These are phyloP conservation scores for Tragelaphus imberbis DNA, from an alignment of 2,113 vertebrate species.

Conservation along the genomic window DNA sequence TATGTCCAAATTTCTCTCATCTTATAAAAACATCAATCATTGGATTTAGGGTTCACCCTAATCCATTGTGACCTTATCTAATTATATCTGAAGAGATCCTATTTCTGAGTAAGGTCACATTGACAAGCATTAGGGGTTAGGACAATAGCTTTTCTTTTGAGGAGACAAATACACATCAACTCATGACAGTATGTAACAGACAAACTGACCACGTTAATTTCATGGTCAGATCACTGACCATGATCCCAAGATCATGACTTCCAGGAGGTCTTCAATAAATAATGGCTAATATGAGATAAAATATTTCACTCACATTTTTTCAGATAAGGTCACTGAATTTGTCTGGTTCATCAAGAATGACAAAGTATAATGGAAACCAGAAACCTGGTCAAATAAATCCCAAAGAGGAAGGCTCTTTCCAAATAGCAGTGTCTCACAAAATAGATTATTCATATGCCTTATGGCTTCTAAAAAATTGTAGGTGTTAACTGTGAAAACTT, in stretches of 20 bases:
- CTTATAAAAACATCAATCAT: neutral
- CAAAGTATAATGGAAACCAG: neutral
- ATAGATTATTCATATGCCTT: neutral
- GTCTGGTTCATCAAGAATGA: neutral
- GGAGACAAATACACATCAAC: neutral
- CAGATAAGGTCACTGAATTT: neutral
- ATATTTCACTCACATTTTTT: neutral
- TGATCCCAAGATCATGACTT: neutral
- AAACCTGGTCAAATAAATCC: neutral
- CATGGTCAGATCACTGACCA: neutral
- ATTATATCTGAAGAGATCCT: neutral
- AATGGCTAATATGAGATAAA: neutral
- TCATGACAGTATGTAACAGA: neutral
- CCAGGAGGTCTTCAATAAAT: neutral
- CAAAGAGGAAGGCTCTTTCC: neutral
- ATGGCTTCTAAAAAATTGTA: neutral
- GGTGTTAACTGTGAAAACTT: neutral
- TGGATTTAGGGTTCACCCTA: neutral
- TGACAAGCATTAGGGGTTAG: neutral
- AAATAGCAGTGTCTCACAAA: neutral
- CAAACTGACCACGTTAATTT: neutral
- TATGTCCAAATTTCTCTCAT: neutral
- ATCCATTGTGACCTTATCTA: neutral
- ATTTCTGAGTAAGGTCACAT: neutral
- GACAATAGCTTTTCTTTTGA: neutral